Evolutionary conservation across 2,888 invertebrate species (phyloP), one percentile per base, ranked within the genome.

Genomic region (Tupiocoris notatus): DNA sequence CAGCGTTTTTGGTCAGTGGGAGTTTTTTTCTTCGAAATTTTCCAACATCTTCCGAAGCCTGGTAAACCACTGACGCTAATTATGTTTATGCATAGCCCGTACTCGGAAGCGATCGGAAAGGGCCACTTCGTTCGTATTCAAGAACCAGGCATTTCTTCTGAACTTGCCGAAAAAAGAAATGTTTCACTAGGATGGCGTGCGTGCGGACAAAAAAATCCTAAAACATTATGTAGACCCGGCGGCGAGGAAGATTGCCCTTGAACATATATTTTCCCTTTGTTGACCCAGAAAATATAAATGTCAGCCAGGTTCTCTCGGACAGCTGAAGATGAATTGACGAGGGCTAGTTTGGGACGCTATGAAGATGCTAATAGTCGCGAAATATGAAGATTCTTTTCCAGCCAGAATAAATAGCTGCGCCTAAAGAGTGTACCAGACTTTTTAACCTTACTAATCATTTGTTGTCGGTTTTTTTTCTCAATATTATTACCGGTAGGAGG

Each of bases 201-300:
- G 1, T 25, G 63, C 23, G 18, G 12, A 63, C 63, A 7, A 23
- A 23, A 63, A 63, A 63, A 63, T 18, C 12, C 65, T 2, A 9
- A 22, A 7, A 16, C 17, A 9, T 18, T 18, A 65, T 39, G 54
- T 39, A 65, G 54, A 6, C 54, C 39, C 25, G 65, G 65, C 20
- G 12, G 25, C 18, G 21, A 25, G 7, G 25, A 17, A 18, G 39
- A 18, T 25, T 20, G 21, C 18, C 17, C 54, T 65, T 25, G 39
- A 54, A 54, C 39, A 12, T 17, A 12, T 54, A 21, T n/a, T n/a
- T n/a, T n/a, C n/a, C n/a, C 39, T 65, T 65, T 65, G 65, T 65
- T 65, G 65, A 65, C 65, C 65, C 65, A 65, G 65, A 65, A 65
- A 65, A 65, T 65, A 65, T 65, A 65, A 65, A 65, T 20, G 65